Evolutionary conservation across 2,797 vertebrate species (phyloP).

Genomic region (Sarcoramphus papa): DNA sequence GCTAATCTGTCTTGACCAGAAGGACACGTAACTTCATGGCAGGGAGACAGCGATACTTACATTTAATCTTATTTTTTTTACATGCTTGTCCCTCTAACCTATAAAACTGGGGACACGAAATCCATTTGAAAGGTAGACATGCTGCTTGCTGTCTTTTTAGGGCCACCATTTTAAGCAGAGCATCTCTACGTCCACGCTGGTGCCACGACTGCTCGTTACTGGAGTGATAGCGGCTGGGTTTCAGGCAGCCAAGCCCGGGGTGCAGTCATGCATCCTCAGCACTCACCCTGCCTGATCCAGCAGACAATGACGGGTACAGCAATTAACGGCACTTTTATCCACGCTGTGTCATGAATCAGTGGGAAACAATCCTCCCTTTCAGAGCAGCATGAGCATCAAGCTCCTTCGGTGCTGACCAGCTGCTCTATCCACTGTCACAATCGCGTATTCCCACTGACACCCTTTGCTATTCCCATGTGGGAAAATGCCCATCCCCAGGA

Average conservation of each 20-base stretch:
- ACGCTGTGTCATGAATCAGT: background rate
- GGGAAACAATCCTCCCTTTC: slow-evolving; percentile 26
- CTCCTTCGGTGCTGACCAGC: background rate
- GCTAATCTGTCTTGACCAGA: slow-evolving; percentile 28
- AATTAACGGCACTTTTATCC: slow-evolving; percentile 24
- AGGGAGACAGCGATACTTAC: background rate
- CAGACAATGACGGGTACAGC: background rate
- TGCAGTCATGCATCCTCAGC: slow-evolving; percentile 3
- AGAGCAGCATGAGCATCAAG: background rate
- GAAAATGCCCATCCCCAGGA: background rate
- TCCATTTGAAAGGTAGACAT: background rate
- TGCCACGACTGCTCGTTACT: background rate
- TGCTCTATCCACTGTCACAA: background rate
- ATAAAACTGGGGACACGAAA: background rate
- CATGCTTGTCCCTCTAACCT: background rate
- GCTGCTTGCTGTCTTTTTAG: background rate
- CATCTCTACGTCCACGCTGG: background rate
- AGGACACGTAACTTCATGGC: background rate
- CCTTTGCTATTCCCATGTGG: background rate
- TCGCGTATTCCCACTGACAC: background rate
- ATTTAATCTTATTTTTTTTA: background rate
- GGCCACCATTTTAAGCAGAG: background rate
- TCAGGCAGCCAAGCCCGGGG: background rate
- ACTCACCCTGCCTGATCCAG: background rate
- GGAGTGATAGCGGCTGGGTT: background rate